A percentile compares a stretch with the other conserved stretches of the same genome.
Conservation (phyloP, 2,113 vertebrate genomes). For the Egretta garzetta region DNA sequence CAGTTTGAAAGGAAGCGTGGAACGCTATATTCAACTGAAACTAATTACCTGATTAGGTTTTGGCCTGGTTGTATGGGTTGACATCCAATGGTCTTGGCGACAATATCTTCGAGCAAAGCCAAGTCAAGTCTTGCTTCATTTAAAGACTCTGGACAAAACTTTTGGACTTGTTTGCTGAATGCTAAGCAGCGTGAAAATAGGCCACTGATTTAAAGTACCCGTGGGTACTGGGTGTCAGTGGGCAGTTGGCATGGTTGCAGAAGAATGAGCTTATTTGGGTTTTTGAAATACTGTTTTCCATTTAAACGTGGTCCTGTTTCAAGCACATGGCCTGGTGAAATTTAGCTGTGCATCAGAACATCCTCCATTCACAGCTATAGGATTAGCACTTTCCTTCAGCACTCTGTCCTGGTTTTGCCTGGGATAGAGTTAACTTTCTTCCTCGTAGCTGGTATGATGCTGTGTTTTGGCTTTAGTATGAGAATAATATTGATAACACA, state of each 20-base stretch:
- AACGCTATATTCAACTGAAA: constrained; percentile 66
- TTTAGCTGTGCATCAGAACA: neutral
- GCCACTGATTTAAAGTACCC: constrained; percentile 59
- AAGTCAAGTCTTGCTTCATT: constrained; percentile 61
- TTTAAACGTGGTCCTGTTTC: neutral
- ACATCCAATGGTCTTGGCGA: constrained; percentile 68
- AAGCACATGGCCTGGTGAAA: neutral
- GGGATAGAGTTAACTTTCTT: too few species aligned
- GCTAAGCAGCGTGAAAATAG: constrained; percentile 57
- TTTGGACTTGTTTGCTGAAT: constrained; percentile 43
- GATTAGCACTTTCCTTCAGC: neutral
- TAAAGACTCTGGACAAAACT: constrained; percentile 49
- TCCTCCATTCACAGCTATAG: neutral
- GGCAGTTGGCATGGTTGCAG: neutral
- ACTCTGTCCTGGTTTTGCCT: neutral
- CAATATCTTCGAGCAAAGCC: constrained; percentile 29
- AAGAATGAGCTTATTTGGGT: neutral
- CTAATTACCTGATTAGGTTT: constrained; percentile 70
- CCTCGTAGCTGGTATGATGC: too few species aligned
- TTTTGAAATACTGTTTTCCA: neutral
- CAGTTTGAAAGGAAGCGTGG: constrained; percentile 43
- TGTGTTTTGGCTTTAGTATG: too few species aligned
- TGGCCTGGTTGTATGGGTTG: constrained; percentile 51
- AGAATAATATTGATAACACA: too few species aligned
- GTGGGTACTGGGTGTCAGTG: neutral